Conservation (phyloP, 2,888 invertebrate genomes). For the Tenthredo amoena region DNA sequence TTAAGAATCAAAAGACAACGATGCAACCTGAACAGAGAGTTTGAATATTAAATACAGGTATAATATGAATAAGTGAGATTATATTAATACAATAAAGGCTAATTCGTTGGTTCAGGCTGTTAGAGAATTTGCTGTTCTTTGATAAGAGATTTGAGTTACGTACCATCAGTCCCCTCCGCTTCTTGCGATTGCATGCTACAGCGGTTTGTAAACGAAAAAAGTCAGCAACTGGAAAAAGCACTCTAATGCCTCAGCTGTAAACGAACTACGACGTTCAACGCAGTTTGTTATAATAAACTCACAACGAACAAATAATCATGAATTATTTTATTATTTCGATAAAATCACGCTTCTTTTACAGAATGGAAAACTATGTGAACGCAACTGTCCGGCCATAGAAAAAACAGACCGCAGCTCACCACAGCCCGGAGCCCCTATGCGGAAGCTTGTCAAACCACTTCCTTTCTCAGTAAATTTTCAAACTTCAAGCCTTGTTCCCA, state of each 20-base stretch:
- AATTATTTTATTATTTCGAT: constrained; percentile 4
- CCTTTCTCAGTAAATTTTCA: background rate
- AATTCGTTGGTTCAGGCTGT: background rate
- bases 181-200: constrained; percentile 70
- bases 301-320: background rate
- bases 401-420: constrained; percentile 4
- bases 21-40: background rate
- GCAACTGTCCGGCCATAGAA: background rate
- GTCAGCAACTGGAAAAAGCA: background rate
- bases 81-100: background rate
- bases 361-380: constrained; percentile 5
- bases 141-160: constrained; percentile 54
- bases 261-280: background rate
- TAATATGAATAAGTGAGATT: constrained; percentile 47
- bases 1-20: background rate
- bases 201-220: background rate
- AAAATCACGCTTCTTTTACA: constrained; percentile 11
- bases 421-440: background rate
- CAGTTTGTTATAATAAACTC: background rate
- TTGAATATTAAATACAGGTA: background rate
- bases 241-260: background rate
- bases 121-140: background rate
- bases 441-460: constrained; percentile 27
- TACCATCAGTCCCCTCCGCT: constrained; percentile 69
- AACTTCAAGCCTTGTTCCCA: background rate